Conservation (phyloP, 2,888 invertebrate genomes). For the Poecilobothrus nobilitatus region DNA sequence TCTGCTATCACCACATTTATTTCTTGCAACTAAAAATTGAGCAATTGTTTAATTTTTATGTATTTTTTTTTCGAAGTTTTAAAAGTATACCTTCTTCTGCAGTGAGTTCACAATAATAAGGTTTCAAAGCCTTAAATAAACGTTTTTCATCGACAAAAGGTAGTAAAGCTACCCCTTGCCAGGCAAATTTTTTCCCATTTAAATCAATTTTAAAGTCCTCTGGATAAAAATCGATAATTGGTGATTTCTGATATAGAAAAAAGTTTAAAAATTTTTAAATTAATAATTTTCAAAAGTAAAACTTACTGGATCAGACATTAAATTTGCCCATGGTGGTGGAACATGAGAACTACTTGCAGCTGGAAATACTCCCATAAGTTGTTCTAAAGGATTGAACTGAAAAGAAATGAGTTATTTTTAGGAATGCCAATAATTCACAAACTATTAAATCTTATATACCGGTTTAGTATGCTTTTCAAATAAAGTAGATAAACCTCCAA, state of each 20-base stretch:
- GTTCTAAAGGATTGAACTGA: constrained; percentile 92
- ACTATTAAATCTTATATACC: constrained; percentile 47
- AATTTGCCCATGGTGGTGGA: constrained; percentile 82
- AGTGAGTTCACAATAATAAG: constrained; percentile 71
- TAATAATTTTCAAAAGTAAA: neutral
- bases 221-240: constrained; percentile 98
- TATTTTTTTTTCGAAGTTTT: neutral
- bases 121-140: constrained; percentile 71
- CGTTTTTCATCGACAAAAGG: constrained; percentile 96
- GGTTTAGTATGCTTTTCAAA: constrained; percentile 86
- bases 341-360: constrained; percentile 93
- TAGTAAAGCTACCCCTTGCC: constrained; percentile 97
- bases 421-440: constrained; percentile 3
- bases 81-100: constrained; percentile 61
- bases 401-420: constrained; percentile 24
- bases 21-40: constrained; percentile 55
- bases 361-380: constrained; percentile 99
- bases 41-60: neutral
- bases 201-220: constrained; percentile 94
- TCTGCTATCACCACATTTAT: constrained; percentile 81
- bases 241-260: constrained; percentile 56
- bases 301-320: constrained; percentile 85
- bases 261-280: constrained; percentile 13
- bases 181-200: constrained; percentile 98
- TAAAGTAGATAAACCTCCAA: constrained; percentile 72